Conservation (phyloP, 2,888 invertebrate species). For the Baccha elongata region DNA sequence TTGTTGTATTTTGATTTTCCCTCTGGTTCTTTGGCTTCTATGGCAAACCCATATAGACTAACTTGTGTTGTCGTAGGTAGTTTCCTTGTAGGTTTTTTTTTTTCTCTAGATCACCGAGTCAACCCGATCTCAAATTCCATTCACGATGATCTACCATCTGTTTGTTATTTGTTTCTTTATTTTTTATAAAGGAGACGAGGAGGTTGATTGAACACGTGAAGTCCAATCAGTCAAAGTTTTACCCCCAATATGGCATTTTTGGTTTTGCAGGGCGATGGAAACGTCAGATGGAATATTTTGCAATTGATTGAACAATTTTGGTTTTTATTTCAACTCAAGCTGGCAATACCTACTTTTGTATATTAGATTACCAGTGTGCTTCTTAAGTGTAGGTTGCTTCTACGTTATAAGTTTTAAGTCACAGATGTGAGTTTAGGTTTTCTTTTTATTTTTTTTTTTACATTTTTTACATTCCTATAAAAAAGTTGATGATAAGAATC, state of each 20-base stretch:
- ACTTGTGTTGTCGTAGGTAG: constrained; percentile 1
- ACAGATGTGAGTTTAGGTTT: constrained; percentile 28
- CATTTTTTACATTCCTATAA: not conserved
- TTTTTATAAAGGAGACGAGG: constrained; percentile 11
- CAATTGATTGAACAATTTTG: constrained; percentile 57
- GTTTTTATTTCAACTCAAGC: constrained; percentile 49
- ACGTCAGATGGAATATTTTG: constrained; percentile 49
- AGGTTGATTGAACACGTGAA: constrained; percentile 45
- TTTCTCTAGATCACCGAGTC: constrained; percentile 22
- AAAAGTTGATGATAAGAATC: constrained; percentile 2
- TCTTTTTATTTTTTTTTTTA: not conserved
- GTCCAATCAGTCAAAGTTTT: constrained; percentile 53
- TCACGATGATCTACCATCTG: constrained; percentile 37
- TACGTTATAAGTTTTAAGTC: not conserved
- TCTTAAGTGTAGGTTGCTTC: not conserved
- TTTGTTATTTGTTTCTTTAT: constrained; percentile 19
- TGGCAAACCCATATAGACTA: not conserved
- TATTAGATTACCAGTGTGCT: constrained; percentile 30
- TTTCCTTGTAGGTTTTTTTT: constrained; percentile 5
- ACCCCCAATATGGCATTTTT: constrained; percentile 20
- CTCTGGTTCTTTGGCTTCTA: not conserved
- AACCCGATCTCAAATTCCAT: constrained; percentile 38
- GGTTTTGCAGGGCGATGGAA: constrained; percentile 37
- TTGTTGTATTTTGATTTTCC: constrained; percentile 8
- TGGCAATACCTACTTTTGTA: not conserved